Conservation (phyloP, 2,113 vertebrate genomes). For the Forbesichthys agassizii region DNA sequence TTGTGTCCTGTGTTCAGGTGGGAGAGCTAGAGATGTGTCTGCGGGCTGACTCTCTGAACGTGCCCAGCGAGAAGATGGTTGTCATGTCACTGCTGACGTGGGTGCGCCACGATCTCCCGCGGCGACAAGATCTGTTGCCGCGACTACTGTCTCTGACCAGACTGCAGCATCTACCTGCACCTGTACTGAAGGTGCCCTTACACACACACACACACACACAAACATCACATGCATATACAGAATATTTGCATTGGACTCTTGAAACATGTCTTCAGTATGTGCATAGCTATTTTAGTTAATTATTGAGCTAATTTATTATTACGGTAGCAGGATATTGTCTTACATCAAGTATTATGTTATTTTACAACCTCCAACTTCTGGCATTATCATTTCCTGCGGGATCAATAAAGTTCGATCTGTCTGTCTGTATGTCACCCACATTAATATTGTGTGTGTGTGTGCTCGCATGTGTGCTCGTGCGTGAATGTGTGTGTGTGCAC, state of each 20-base stretch:
- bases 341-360: no score
- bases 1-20: slow-evolving; percentile 52
- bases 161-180: slow-evolving; percentile 85
- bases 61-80: slow-evolving; percentile 87
- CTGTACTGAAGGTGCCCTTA: slow-evolving; percentile 49
- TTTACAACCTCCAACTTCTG: no score
- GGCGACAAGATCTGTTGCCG: slow-evolving; percentile 79
- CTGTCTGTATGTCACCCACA: no score
- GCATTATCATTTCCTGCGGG: no score
- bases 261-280: no score
- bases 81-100: slow-evolving; percentile 85
- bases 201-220: no score
- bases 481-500: background rate
- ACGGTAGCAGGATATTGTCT: no score
- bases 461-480: background rate
- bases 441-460: background rate
- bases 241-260: no score
- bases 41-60: slow-evolving; percentile 81
- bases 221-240: background rate
- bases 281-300: no score
- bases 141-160: slow-evolving; percentile 83
- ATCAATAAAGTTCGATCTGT: no score
- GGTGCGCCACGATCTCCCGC: slow-evolving; percentile 80
- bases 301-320: no score
- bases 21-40: slow-evolving; percentile 84